Conservation (phyloP, 2,113 vertebrate genomes). For the Lasiurus cinereus region DNA sequence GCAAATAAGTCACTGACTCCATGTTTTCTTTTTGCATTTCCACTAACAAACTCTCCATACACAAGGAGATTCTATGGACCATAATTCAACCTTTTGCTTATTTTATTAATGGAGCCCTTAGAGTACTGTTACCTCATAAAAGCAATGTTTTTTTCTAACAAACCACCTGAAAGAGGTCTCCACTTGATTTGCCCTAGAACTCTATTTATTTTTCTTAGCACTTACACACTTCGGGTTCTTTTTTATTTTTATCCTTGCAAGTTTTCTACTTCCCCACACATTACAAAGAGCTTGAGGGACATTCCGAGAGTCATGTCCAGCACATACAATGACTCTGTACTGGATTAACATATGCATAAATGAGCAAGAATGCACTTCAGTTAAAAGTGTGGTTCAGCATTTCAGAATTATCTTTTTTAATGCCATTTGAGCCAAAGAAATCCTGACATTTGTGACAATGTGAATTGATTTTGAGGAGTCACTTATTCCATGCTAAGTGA, state of each 20-base stretch:
- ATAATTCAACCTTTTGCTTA: not conserved
- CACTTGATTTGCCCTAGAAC: not conserved
- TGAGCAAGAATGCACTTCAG: not conserved
- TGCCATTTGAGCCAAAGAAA: not conserved
- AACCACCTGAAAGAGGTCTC: not conserved
- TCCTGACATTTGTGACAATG: not conserved
- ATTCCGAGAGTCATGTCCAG: not conserved
- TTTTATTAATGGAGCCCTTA: not conserved
- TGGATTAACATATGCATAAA: not conserved
- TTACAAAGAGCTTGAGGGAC: not conserved
- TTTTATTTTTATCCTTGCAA: not conserved
- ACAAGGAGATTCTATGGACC: not conserved
- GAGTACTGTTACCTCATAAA: not conserved
- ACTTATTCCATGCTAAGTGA: not conserved
- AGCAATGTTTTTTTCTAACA: not conserved
- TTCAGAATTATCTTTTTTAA: constrained; percentile 18
- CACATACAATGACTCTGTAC: not conserved
- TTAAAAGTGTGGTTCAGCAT: not conserved
- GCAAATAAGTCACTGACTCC: not conserved
- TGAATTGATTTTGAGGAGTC: not conserved
- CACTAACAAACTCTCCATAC: not conserved
- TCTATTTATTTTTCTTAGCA: not conserved
- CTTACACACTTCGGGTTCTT: not conserved
- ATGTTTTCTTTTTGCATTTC: not conserved
- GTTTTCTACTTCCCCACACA: not conserved